Evolutionary conservation across 2,797 vertebrate genomes (phyloP).

Genomic region (Argyrosomus regius): DNA sequence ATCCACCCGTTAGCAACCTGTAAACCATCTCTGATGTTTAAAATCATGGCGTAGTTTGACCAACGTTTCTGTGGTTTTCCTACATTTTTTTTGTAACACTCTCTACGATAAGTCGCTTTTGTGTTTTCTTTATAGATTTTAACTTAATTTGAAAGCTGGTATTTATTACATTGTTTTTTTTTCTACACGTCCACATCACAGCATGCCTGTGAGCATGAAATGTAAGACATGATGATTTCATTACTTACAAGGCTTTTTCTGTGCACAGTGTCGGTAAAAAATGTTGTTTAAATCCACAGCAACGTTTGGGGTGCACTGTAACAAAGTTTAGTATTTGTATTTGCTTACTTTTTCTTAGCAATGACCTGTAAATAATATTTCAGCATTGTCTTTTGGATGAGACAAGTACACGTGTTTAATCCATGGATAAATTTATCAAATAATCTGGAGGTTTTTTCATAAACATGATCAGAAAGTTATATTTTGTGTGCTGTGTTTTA

Average conservation of each 20-base stretch:
- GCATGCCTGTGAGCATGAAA: conserved; percentile 67
- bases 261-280: conserved; percentile 59
- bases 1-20: conserved; percentile 30
- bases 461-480: conserved; percentile 81
- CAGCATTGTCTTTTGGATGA: conserved; percentile 68
- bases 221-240: conserved; percentile 45
- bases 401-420: conserved; percentile 59
- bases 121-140: conserved; percentile 40
- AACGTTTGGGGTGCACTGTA: conserved; percentile 66
- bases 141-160: conserved; percentile 53
- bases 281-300: conserved; percentile 50
- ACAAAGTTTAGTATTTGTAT: conserved; percentile 70
- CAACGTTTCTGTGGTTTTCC: conserved; percentile 49
- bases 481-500: conserved; percentile 88
- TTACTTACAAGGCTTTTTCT: conserved; percentile 49
- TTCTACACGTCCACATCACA: conserved; percentile 55
- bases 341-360: conserved; percentile 73
- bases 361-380: conserved; percentile 76
- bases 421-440: conserved; percentile 63
- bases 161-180: conserved; percentile 70
- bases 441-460: conserved; percentile 74
- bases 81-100: conserved; percentile 51
- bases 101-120: conserved; percentile 50
- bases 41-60: conserved; percentile 55
- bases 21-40: conserved; percentile 55